A percentile compares a stretch with the other conserved stretches of the same genome.
Evolutionary conservation across 2,888 invertebrate genomes (phyloP).

Genomic region (Subacronicta megacephala): DNA sequence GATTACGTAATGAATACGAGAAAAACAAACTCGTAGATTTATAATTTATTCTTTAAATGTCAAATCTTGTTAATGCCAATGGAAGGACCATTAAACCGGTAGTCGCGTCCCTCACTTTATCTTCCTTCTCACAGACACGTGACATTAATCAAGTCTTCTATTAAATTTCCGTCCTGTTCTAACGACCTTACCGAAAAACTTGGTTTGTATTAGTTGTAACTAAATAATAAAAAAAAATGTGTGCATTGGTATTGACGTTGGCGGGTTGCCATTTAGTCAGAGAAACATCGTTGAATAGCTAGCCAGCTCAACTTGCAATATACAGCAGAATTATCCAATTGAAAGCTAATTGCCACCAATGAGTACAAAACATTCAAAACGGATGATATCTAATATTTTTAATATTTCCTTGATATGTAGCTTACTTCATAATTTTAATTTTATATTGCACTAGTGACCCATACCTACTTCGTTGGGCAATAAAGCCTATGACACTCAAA

Average conservation of each 20-base stretch:
- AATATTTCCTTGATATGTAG: no score
- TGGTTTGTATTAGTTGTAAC: no score
- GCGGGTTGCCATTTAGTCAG: constrained; percentile 36
- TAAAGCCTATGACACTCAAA: no score
- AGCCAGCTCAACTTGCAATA: constrained; percentile 15
- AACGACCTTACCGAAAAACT: constrained; percentile 14
- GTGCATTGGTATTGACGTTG: no score
- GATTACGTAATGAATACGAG: constrained; percentile 1
- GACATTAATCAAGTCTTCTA: constrained; percentile 23
- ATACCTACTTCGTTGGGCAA: no score
- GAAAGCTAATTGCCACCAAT: constrained; percentile 33
- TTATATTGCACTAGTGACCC: no score
- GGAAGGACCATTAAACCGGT: neutral
- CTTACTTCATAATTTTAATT: no score
- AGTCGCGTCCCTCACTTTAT: constrained; percentile 34
- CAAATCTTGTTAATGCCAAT: constrained; percentile 8
- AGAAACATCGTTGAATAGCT: constrained; percentile 28
- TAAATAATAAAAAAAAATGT: no score
- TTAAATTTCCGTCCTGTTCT: constrained; percentile 27
- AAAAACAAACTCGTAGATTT: constrained; percentile 19
- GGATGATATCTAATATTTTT: neutral
- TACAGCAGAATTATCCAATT: constrained; percentile 38
- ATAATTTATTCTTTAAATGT: constrained; percentile 40
- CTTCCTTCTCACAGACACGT: constrained; percentile 46
- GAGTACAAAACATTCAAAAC: constrained; percentile 15